Evolutionary conservation across 2,888 invertebrate genomes (phyloP), one percentile per base, ranked within the genome.

Genomic region (Meiosimyza platycephala): DNA sequence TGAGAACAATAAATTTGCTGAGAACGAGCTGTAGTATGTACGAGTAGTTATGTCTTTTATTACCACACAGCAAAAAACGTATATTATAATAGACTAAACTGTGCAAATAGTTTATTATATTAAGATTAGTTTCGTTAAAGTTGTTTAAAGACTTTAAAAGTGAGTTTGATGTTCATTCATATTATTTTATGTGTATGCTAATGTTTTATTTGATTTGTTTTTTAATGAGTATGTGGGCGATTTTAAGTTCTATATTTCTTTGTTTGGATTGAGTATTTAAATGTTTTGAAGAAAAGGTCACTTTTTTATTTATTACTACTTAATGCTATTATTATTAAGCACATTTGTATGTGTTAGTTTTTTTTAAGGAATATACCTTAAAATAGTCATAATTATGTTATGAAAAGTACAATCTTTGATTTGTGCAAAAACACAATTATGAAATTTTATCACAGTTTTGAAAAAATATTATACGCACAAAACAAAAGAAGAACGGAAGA

Each of bases 231-330:
- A 72, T 72, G 68, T 72, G 71, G 72, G 72, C 63, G 67, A 68
- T 72, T 71, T 67, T 75, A 65, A n/a, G 40, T 40, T 48, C 70
- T 33, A 51, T 59, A 51, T 65, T 47, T 65, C 48, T 69, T 69
- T 72, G 74, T 74, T 73, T 72, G 51, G 70, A 72, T 4, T 74
- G 60, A 74, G 74, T 75, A 62, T 73, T 69, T 68, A 59, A 60
- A 51, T 72, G 70, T 57, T 54, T 72, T 69, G 51, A 72, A 63
- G 72, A 73, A 71, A 68, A 57, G 65, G 66, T 59, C 54, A 18
- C 69, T 65, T 67, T 54, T 66, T 60, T 67, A 13, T 66, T 68
- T 71, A 54, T 33, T 71, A 55, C 52, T 54, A 33, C 33, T 52
- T 52, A 28, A 22, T 15, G 18, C 71, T 70, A 68, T 64, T 67